Evolutionary conservation across 2,888 invertebrate genomes (phyloP), one percentile per base, ranked within the genome.

Genomic region (Tetranychus truncatus): DNA sequence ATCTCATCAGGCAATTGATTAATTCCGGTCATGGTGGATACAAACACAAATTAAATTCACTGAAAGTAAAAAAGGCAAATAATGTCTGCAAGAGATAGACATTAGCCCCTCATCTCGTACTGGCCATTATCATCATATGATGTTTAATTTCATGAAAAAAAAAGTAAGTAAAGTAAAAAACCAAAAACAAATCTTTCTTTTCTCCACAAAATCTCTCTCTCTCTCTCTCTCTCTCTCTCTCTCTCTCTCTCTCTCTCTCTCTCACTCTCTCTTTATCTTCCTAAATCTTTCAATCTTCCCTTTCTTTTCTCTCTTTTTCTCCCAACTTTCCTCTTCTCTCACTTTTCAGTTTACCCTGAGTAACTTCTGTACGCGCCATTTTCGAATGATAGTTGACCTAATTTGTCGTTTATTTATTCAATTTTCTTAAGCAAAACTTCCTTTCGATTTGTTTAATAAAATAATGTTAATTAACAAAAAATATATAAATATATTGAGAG

Each of bases 51-150:
- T 34, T 34, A 34, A 34, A 15, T 55, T 55, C 55, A 69, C 15
- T 69, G 69, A 69, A 69, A 69, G 11, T 24, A n/a, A 69, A 69
- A 69, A 69, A 69, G n/a, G 69, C 9, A 24, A 69, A 69, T 15
- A 11, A 20, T 69, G 69, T 69, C 9, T 18, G 21, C 6, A 11
- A 34, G 21, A 34, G 21, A 34, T 11, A 69, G 34, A 69, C 69
- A 69, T 34, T n/a, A 34, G 34, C 69, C 69, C 21, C 21, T 24
- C 21, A 24, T 34, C 21, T 24, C 69, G 21, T 24, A 69, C 69
- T 69, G 21, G 15, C 21, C 15, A 80, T 90, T 88, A 0, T 93
- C 94, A 77, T 87, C 88, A 8, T 15, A 55, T 55, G 55, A 55
- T 55, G 55, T 7, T 15, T 15, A 46, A 46, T 15, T 55, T 3